These are phyloP conservation scores for Ianthella basta DNA, from an alignment of 37 sponge, comb jelly and placozoan species.

Conservation along the genomic window DNA sequence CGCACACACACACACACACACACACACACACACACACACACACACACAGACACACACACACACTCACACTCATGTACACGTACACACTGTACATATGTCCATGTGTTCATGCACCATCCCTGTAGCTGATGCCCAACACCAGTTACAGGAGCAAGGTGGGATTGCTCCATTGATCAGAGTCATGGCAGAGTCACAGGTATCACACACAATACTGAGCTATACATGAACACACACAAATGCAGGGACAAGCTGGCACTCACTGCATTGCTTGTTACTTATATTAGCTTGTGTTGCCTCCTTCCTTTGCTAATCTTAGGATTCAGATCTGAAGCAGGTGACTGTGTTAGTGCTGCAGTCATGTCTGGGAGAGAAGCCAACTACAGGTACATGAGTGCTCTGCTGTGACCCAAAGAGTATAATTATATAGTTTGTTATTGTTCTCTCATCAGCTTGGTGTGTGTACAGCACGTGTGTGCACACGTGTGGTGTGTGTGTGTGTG, in stretches of 20 bases:
- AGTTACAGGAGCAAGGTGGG: not conserved
- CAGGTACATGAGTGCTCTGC: not conserved
- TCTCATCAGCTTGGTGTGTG: not conserved
- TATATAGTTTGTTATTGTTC: not conserved
- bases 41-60: no score
- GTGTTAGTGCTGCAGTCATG: slow-evolving; percentile 5
- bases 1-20: not conserved
- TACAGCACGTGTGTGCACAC: not conserved
- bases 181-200: slow-evolving; percentile 4
- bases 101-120: not conserved
- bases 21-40: not conserved
- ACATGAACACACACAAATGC: not conserved
- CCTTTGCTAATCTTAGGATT: not conserved
- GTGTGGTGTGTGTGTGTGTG: slow-evolving; percentile 13
- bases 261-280: no score
- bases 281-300: no score
- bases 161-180: not conserved
- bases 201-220: not conserved
- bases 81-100: not conserved
- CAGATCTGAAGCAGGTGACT: slow-evolving; percentile 10
- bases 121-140: not conserved
- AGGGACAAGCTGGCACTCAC: not conserved
- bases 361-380: not conserved
- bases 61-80: not conserved
- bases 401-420: not conserved